Evolutionary conservation across 1,140 invertebrate genomes (phyloP), one percentile per base, ranked within the genome.

Genomic region (Trissolcus basalis): DNA sequence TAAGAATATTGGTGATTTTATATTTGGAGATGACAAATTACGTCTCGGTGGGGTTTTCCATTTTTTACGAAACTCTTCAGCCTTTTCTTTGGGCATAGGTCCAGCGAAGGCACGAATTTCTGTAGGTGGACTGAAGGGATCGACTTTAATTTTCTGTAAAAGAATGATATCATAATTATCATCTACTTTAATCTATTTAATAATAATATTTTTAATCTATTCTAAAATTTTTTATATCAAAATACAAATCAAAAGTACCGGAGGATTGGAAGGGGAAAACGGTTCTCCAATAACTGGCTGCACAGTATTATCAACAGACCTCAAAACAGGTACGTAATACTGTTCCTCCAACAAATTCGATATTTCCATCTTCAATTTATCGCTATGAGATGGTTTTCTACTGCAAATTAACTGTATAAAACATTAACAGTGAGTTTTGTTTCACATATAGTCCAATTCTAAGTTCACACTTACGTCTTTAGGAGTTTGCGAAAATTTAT

Each of bases 261-360:
- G 91, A 48, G 92, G 92, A 61, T 88, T 88, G 8, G 87, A 87
- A 7, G 92, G 92, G 16, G 92, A 93, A 87, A 94, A 94, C 4
- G 93, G 93, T 77, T 91, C 87, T 0, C 94, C 94, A 58, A 96
- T 91, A n/a, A 88, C 83, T 33, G 95, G 94, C 60, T 92, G 91
- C 6, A 91, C 82, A 56, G 91, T 91, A 81, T 92, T 93, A 84
- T 96, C 94, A 71, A 92, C 91, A 14, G 92, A 90, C 80, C 96
- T 90, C 51, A 95, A 86, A 27, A 97, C 92, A 36, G 96, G 95
- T 80, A 98, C 94, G 89, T 95, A 97, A 89, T 91, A 96, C 12
- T 92, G 91, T 75, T 95, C 92, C 54, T 91, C 88, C 19, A 96
- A 82, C 73, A 95, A 85, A 27, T 81, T 54, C 58, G 88, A 80